phyloP scores from a whole-genome alignment of 2,113 vertebrate genomes.

The Craseonycteris thonglongyai region DNA sequence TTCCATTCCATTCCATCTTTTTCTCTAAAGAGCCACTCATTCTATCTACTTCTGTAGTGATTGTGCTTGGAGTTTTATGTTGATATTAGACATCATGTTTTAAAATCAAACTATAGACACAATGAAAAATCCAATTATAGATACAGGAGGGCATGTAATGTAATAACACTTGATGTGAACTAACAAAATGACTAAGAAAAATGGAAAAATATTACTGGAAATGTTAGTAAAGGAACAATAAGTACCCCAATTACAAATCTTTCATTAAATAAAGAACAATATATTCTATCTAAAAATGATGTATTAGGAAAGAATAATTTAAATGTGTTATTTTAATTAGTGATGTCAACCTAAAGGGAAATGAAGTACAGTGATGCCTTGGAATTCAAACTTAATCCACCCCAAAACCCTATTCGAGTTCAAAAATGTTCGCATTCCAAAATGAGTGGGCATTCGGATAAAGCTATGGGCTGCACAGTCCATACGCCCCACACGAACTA shows the following conservation, averaged over 20 bases:
- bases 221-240: not conserved
- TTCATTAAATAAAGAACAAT: not conserved
- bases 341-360: not conserved
- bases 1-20: not conserved
- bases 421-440: no score
- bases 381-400: no score
- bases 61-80: conserved; percentile 17
- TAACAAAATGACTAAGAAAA: conserved; percentile 20
- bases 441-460: no score
- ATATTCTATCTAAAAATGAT: not conserved
- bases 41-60: not conserved
- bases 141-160: no score
- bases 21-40: not conserved
- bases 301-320: not conserved
- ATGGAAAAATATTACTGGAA: not conserved
- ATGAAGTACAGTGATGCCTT: no score
- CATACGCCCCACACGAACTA: no score
- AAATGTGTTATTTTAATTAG: conserved; percentile 6
- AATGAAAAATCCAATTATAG: conserved; percentile 20
- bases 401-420: no score
- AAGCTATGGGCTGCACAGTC: no score
- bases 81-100: not conserved
- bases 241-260: not conserved
- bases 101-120: not conserved
- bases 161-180: not conserved